Evolutionary conservation across 1,140 invertebrate species (phyloP).

Genomic region (Drosophila sproati): DNA sequence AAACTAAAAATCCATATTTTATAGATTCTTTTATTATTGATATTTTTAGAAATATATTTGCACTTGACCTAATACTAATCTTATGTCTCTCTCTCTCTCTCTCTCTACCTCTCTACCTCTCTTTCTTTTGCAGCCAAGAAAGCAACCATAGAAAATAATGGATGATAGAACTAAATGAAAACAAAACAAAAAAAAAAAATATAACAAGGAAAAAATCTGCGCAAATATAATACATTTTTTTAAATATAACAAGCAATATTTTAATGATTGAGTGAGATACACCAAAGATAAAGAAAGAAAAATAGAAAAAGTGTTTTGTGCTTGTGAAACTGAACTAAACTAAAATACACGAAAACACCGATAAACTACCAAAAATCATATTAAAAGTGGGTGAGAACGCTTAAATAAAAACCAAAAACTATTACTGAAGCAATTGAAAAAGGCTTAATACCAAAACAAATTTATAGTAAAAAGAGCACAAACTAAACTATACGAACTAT

Average conservation of each 20-base stretch:
- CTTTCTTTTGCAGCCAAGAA: slow-evolving; percentile 13
- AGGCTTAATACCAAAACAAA: slow-evolving; percentile 47
- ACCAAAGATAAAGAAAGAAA: slow-evolving; percentile 27
- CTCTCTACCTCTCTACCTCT: no score
- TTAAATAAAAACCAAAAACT: slow-evolving; percentile 15
- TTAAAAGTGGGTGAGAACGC: slow-evolving; percentile 26
- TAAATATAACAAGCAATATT: slow-evolving; percentile 72
- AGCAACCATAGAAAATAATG: slow-evolving; percentile 45
- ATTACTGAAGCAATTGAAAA: slow-evolving; percentile 65
- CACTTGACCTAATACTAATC: no score
- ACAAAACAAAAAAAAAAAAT: slow-evolving; percentile 21
- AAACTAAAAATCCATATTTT: no score
- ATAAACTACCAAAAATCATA: neutral
- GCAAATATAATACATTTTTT: slow-evolving; percentile 35
- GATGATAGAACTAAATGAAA: slow-evolving; percentile 54
- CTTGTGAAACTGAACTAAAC: slow-evolving; percentile 25
- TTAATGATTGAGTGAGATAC: slow-evolving; percentile 70
- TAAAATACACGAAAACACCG: slow-evolving; percentile 15
- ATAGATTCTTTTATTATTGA: no score
- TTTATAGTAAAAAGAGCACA: slow-evolving; percentile 22
- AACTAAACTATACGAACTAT: slow-evolving; percentile 28
- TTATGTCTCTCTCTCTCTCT: neutral
- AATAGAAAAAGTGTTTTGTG: slow-evolving; percentile 28
- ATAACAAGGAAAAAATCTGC: slow-evolving; percentile 9
- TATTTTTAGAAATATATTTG: neutral